Conservation (phyloP, 2,888 invertebrate genomes). For the Himalopsyche tibetana region DNA sequence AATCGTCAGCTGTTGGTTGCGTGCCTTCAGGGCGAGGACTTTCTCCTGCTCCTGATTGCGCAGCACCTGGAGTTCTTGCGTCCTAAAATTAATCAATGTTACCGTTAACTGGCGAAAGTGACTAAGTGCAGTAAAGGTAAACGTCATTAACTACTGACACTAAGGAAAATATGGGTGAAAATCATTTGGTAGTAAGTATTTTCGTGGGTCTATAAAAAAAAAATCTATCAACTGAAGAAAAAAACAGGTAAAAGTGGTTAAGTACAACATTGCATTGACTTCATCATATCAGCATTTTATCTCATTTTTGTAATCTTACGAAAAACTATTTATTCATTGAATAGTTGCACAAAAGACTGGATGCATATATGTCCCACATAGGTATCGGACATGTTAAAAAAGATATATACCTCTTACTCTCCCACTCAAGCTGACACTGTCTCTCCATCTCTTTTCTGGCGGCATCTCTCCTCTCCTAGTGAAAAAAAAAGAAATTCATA, state of each 20-base stretch:
- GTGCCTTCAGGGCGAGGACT: constrained; percentile 90
- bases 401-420: constrained; percentile 83
- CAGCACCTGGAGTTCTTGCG: constrained; percentile 90
- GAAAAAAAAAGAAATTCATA: not conserved
- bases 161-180: too few species aligned
- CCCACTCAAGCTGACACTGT: constrained; percentile 97
- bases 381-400: too few species aligned
- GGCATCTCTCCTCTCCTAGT: constrained; percentile 74
- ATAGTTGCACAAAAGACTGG: too few species aligned
- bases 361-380: too few species aligned
- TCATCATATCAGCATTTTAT: too few species aligned
- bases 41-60: constrained; percentile 91
- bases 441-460: constrained; percentile 90
- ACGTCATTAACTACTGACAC: too few species aligned
- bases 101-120: not conserved
- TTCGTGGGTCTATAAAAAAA: too few species aligned
- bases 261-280: not conserved
- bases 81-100: constrained; percentile 69
- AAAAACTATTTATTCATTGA: too few species aligned
- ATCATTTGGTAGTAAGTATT: too few species aligned
- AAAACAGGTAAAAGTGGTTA: not conserved
- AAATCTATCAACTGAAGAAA: too few species aligned
- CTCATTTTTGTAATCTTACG: too few species aligned
- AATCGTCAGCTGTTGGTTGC: constrained; percentile 88
- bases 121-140: too few species aligned